Conservation (phyloP, 2,797 vertebrate genomes). For the Mico argentatus region DNA sequence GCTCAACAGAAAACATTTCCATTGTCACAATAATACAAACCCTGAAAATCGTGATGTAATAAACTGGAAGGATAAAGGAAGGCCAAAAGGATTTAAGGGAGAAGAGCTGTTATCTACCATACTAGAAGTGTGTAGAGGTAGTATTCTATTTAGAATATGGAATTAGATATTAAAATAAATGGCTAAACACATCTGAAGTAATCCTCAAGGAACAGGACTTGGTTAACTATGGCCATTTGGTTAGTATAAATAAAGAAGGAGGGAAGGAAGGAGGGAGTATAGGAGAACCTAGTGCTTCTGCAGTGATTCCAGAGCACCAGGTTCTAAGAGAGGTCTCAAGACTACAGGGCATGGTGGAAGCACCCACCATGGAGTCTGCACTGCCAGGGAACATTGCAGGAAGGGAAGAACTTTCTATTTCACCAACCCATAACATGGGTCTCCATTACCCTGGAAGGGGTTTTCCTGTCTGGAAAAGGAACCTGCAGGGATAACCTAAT, state of each 20-base stretch:
- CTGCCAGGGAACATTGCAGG: neutral
- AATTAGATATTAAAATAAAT: neutral
- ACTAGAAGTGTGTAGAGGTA: neutral
- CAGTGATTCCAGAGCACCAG: neutral
- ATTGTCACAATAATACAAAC: neutral
- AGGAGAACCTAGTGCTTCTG: neutral
- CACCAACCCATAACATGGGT: neutral
- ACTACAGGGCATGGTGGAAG: neutral
- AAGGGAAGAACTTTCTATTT: neutral
- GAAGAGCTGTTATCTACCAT: neutral
- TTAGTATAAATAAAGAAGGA: neutral
- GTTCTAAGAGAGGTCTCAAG: neutral
- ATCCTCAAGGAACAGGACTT: neutral
- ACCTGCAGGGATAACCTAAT: neutral
- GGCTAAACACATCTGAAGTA: neutral
- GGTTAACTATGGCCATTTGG: neutral
- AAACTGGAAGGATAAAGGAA: neutral
- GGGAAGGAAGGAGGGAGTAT: neutral
- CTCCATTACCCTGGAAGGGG: neutral
- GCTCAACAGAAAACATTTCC: neutral
- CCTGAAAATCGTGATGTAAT: neutral
- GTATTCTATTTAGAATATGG: neutral
- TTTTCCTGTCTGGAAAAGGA: neutral
- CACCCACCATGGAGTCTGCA: accelerated
- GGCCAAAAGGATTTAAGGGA: neutral